Percentiles rank a stretch among this genome's conserved stretches.
These are phyloP conservation scores for Augochlorella aurata DNA, from an alignment of 2,888 invertebrate genomes.

Conservation along the genomic window DNA sequence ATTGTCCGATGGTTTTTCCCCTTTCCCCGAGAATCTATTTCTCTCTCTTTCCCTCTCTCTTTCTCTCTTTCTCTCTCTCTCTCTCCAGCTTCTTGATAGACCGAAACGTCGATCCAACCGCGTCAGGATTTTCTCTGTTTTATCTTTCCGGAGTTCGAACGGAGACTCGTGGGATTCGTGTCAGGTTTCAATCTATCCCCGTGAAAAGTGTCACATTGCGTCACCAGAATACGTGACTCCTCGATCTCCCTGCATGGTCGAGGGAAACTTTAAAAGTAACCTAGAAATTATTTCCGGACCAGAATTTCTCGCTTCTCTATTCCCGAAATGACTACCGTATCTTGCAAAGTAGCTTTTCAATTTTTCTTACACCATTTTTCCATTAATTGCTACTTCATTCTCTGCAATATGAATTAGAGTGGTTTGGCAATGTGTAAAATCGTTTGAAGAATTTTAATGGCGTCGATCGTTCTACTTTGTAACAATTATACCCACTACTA, in stretches of 20 bases:
- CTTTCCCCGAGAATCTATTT: neutral
- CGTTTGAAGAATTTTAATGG: too few relatives aligned
- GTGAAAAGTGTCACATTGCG: conserved; percentile 16
- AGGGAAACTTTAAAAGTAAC: conserved; percentile 7
- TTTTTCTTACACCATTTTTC: too few relatives aligned
- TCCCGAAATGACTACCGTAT: neutral
- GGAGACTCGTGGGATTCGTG: conserved; percentile 23
- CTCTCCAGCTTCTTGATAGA: neutral
- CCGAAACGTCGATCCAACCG: neutral
- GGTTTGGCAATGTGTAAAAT: too few relatives aligned
- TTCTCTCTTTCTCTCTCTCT: neutral
- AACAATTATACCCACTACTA: too few relatives aligned
- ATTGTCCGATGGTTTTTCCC: conserved; percentile 4
- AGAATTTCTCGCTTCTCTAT: neutral
- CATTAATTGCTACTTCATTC: too few relatives aligned
- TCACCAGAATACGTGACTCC: conserved; percentile 4
- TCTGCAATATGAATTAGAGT: too few relatives aligned
- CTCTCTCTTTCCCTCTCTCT: neutral
- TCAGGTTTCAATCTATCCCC: conserved; percentile 56
- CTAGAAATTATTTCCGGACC: neutral
- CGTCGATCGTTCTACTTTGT: too few relatives aligned
- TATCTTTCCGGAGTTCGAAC: conserved; percentile 8
- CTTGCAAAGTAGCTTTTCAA: too few relatives aligned
- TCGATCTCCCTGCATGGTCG: conserved; percentile 2
- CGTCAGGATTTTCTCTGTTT: conserved; percentile 1